Evolutionary conservation across 1,140 invertebrate genomes (phyloP).

Genomic region (Caerostris darwini): DNA sequence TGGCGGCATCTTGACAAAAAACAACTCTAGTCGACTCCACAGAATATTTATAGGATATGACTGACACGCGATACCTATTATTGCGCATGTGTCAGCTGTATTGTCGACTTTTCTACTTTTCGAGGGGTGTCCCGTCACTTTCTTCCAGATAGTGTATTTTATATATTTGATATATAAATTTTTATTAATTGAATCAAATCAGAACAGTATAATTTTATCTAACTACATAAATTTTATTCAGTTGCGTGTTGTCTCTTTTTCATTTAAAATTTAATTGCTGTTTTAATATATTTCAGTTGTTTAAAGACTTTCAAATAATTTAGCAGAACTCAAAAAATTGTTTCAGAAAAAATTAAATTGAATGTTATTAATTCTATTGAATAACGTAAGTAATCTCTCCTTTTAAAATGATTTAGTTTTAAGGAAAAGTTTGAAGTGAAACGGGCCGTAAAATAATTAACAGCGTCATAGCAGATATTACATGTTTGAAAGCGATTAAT

Average conservation of each 20-base stretch:
- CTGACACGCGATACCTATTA: too few relatives aligned
- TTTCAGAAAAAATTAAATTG: background rate
- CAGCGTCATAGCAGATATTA: constrained; percentile 7
- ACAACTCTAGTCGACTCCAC: too few relatives aligned
- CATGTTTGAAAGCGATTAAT: background rate
- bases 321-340: too few relatives aligned
- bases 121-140: too few relatives aligned
- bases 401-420: constrained; percentile 9
- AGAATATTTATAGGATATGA: too few relatives aligned
- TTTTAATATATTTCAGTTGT: background rate
- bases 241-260: background rate
- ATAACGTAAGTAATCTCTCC: background rate
- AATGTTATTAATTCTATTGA: background rate
- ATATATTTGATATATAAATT: too few relatives aligned
- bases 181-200: too few relatives aligned
- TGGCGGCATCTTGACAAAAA: too few relatives aligned
- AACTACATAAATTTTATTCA: background rate
- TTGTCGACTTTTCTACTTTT: too few relatives aligned
- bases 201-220: background rate
- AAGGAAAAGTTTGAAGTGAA: background rate
- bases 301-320: background rate
- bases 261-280: background rate
- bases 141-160: too few relatives aligned
- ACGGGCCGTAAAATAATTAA: constrained; percentile 29
- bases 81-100: too few relatives aligned